Evolutionary conservation across 2,797 vertebrate genomes (phyloP).

Genomic region (Gadopsis marmoratus): DNA sequence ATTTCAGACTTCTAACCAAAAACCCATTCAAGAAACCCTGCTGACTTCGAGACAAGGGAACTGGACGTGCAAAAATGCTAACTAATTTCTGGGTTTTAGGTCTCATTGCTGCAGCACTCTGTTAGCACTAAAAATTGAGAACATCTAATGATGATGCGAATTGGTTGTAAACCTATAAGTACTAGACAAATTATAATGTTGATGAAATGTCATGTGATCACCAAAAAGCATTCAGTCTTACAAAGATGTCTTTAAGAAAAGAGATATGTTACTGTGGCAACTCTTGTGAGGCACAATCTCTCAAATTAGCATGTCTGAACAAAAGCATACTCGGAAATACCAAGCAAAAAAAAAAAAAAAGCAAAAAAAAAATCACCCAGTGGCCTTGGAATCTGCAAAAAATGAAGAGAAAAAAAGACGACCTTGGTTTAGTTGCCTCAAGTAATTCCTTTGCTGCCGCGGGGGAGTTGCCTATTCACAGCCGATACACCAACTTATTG

Average conservation of each 20-base stretch:
- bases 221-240: conserved; percentile 3
- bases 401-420: background rate
- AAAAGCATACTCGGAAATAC: conserved; percentile 28
- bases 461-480: conserved; percentile 29
- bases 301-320: conserved; percentile 28
- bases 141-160: too few relatives aligned
- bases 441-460: conserved; percentile 26
- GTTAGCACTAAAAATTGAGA: too few relatives aligned
- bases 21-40: too few relatives aligned
- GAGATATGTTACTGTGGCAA: conserved; percentile 48
- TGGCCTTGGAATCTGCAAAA: conserved; percentile 18
- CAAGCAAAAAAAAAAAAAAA: too few relatives aligned
- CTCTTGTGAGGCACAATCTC: conserved; percentile 17
- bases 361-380: too few relatives aligned
- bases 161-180: too few relatives aligned
- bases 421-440: conserved; percentile 26
- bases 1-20: too few relatives aligned
- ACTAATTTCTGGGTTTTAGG: too few relatives aligned
- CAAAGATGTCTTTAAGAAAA: conserved; percentile 12
- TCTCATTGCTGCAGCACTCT: too few relatives aligned
- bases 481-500: conserved; percentile 5
- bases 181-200: too few relatives aligned
- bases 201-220: background rate
- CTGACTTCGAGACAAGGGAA: too few relatives aligned
- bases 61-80: too few relatives aligned